Base-by-base conservation (phyloP, 92 coral and sea anemone genomes). In the Siderastrea siderea region DNA sequence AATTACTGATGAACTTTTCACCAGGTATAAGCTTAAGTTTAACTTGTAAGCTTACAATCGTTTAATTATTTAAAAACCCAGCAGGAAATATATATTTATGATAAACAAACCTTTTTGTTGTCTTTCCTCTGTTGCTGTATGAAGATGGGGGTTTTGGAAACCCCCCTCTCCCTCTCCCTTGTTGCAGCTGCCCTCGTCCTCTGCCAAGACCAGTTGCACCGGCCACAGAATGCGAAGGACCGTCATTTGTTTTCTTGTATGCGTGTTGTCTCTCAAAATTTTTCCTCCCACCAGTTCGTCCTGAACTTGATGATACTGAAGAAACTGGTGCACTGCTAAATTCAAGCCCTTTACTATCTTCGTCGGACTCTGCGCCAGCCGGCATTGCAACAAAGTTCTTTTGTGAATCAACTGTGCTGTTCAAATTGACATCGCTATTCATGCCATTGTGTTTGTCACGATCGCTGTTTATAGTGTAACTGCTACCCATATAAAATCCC, bases 261-360 rank as follows among this genome's bases (percentile, higher is more conserved):
- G 73, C 0, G 52, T 52, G 15, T 48, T 53, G 26, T 53, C 38
- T 26, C 38, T 26, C 38, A 26, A 26, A 26, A 26, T 8, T 54
- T 77, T 66, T 68, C 26, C 67, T 71, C 53, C 26, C 57, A 14
- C 46, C 51, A 17, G 13, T 16, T 63, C 43, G 68, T 4, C 8
- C 10, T 55, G 86, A 46, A 43, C 54, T 57, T 7, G 86, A 54
- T 7, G 72, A 50, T 12, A 57, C 54, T 14, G 86, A 81, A 44
- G 5, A 19, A 13, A 16, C 60, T 50, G 16, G 53, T 16, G 77
- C 59, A 52, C 51, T 86, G 46, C 81, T 77, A 68, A 74, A 75
- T 48, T 80, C 90, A 69, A 89, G 51, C 1, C 87, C 93, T 62
- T 95, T 98, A 52, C 90, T 95, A 46, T 94, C 96, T 45, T 26